Conservation (phyloP, 2,113 vertebrate genomes). For the Trachemys scripta region DNA sequence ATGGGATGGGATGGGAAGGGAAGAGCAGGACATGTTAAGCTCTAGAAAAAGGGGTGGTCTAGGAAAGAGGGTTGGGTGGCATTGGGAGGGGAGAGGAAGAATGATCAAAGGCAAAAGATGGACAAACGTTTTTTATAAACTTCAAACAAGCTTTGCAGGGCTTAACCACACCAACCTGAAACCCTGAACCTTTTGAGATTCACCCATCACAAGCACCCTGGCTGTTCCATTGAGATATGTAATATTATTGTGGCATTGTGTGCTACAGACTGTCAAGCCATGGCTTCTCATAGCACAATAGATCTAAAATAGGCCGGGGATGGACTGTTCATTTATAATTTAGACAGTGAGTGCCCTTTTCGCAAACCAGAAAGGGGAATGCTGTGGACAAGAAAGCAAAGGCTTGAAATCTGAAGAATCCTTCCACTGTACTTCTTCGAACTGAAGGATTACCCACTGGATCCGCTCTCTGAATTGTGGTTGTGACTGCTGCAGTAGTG, state of each 20-base stretch:
- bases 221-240: background rate
- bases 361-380: background rate
- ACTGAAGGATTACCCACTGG: accelerated
- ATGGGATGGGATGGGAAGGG: background rate
- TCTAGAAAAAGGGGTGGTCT: background rate
- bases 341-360: background rate
- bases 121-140: background rate
- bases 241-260: too few relatives aligned
- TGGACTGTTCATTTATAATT: background rate
- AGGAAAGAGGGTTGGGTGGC: background rate
- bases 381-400: background rate
- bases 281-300: background rate
- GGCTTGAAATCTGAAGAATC: background rate
- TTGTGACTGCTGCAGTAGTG: accelerated
- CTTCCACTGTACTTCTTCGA: background rate
- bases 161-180: background rate
- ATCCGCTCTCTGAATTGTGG: background rate
- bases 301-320: background rate
- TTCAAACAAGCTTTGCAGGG: background rate
- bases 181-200: background rate
- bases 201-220: background rate
- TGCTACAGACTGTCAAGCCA: background rate
- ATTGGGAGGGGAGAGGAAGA: background rate
- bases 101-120: background rate
- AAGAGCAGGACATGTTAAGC: background rate